Percentiles rank a stretch among this genome's conserved stretches.
Evolutionary conservation across 2,113 vertebrate species (phyloP).

Genomic region (Condylura cristata): DNA sequence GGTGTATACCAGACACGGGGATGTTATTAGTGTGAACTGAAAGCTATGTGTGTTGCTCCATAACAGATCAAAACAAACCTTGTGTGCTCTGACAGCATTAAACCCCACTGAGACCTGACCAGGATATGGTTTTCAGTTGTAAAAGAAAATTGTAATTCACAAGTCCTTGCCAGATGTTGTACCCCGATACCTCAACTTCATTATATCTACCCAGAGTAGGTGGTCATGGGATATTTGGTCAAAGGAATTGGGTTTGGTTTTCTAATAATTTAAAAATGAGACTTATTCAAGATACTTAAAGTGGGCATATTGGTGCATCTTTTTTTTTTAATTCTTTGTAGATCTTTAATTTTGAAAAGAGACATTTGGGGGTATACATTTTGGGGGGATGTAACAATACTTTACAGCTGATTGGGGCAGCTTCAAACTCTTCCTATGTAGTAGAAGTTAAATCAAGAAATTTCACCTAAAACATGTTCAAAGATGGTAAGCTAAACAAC

Average conservation of each 20-base stretch:
- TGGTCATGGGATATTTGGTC: conserved; percentile 81
- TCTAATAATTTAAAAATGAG: conserved; percentile 40
- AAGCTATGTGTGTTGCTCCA: conserved; percentile 86
- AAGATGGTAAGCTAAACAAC: not conserved
- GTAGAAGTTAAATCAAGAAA: not conserved
- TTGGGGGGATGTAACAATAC: not conserved
- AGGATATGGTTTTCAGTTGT: conserved; percentile 88
- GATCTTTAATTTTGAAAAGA: not conserved
- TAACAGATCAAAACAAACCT: conserved; percentile 88
- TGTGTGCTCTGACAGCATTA: conserved; percentile 86
- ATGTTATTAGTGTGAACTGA: conserved; percentile 86
- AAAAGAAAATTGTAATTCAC: conserved; percentile 89
- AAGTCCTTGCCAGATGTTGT: conserved; percentile 87
- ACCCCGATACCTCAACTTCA: conserved; percentile 78
- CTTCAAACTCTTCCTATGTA: not conserved
- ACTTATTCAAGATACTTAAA: conserved; percentile 55
- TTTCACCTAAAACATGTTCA: not conserved
- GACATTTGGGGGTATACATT: not conserved
- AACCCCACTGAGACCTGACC: conserved; percentile 85
- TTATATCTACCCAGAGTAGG: conserved; percentile 82
- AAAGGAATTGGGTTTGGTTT: conserved; percentile 33
- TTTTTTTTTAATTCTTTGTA: not conserved
- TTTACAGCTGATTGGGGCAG: not conserved
- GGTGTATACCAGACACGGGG: conserved; percentile 83
- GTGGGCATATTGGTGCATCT: not conserved